Base-by-base conservation (phyloP, 2,888 invertebrate species). In the Drosophila limbata region DNA sequence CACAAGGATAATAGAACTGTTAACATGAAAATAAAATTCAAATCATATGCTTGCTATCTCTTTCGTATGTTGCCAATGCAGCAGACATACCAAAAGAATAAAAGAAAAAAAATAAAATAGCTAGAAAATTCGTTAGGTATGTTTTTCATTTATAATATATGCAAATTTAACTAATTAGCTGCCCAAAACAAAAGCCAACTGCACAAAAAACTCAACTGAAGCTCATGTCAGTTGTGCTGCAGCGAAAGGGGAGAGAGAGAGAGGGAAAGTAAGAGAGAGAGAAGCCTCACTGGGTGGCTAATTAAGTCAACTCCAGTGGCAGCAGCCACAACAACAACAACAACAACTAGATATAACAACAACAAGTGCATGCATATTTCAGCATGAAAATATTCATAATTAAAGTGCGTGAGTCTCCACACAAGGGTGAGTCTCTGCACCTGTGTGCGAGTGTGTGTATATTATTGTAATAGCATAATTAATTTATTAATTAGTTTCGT, bases 401-500 rank as follows among this genome's bases (percentile, higher is more conserved):
- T 85, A 84, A 87, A 87, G 77, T 87, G 89, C 89, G 87, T 84
- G 75, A 62, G 73, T 59, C 69, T 52, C 48, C 40, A 35, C 59
- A 53, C 70, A 50, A 31, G 40, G 37, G 62, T 45, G 42, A 28
- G 28, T 28, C 55, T 31, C 33, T 28, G 15, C 40, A 56, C 42
- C 17, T 47, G 11, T 53, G 55, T 62, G 21, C 61, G 52, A 70
- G 57, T 64, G 31, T 67, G 48, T 60, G 64, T 66, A 55, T 77
- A 75, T 81, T 88, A 74, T 81, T 87, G 72, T 88, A 86, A 88
- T 87, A 77, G 84, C 84, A 85, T 89, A 89, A 89, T 88, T 87
- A 90, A 90, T 89, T 89, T 88, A 86, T 86, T 86, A 86, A 90
- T 90, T 90, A 86, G 88, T 81, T 90, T 87, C 71, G 35, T 50